Conservation (phyloP, 2,113 vertebrate species). For the Machaerirhynchus nigripectus region DNA sequence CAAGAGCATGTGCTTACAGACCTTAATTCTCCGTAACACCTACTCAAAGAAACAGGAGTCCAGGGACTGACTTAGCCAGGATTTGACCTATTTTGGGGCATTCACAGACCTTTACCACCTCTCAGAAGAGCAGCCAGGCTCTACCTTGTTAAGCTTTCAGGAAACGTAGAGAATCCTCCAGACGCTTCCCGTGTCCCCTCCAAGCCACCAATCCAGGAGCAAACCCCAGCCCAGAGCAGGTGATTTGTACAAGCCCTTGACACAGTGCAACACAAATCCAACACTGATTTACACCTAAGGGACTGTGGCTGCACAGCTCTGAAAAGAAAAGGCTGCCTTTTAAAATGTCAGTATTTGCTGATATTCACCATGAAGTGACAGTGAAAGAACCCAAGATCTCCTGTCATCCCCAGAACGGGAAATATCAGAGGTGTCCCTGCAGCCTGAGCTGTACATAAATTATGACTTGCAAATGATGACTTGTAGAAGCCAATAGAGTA, state of each 20-base stretch:
- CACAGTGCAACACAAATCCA: background rate
- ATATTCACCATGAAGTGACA: background rate
- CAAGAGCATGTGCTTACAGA: background rate
- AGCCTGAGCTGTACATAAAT: background rate
- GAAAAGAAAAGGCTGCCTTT: background rate
- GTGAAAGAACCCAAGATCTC: background rate
- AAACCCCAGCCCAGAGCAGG: background rate
- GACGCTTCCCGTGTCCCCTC: background rate
- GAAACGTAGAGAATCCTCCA: background rate
- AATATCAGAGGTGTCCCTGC: background rate
- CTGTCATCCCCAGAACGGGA: background rate
- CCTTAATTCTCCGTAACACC: background rate
- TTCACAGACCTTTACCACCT: background rate
- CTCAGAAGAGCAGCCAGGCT: background rate
- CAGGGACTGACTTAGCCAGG: background rate
- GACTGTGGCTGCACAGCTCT: background rate
- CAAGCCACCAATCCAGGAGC: background rate
- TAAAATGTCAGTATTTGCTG: background rate
- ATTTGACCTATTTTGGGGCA: background rate
- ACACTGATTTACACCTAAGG: background rate
- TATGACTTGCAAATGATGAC: background rate
- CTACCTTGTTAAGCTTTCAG: background rate
- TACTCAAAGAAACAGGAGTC: background rate
- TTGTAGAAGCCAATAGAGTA: background rate
- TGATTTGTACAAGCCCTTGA: background rate